These are phyloP conservation scores for Drosophila kanapiae DNA, from an alignment of 1,140 invertebrate species.

Conservation along the genomic window DNA sequence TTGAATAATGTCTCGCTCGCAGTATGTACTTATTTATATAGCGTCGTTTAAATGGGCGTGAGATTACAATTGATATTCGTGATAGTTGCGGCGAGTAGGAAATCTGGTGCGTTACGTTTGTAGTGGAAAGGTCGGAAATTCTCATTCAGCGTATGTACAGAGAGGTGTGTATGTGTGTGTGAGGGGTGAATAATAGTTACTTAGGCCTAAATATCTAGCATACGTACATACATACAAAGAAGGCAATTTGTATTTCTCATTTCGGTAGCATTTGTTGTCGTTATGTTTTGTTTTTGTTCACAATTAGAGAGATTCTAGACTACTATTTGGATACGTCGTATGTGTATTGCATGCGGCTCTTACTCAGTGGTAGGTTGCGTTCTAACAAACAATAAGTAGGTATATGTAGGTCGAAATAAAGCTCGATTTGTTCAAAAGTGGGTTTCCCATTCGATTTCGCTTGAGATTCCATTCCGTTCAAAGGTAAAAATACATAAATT, in stretches of 20 bases:
- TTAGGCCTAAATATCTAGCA: conserved; percentile 42
- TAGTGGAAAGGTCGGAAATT: conserved; percentile 30
- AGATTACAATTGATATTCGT: conserved; percentile 46
- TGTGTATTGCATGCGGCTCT: conserved; percentile 57
- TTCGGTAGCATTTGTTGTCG: conserved; percentile 28
- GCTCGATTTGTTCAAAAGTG: conserved; percentile 68
- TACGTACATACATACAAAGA: conserved; percentile 66
- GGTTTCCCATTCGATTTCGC: conserved; percentile 23
- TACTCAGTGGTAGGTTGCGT: conserved; percentile 18
- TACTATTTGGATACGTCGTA: conserved; percentile 80
- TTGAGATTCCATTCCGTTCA: conserved; percentile 52
- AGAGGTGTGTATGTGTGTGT: conserved; percentile 7
- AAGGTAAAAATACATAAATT: conserved; percentile 29
- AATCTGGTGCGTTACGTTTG: conserved; percentile 40
- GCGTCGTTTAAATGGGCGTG: conserved; percentile 51
- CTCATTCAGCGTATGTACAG: conserved; percentile 49
- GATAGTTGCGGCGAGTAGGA: conserved; percentile 20
- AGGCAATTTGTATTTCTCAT: conserved; percentile 28
- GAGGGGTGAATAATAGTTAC: conserved; percentile 33
- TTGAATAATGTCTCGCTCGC: background rate
- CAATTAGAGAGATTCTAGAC: conserved; percentile 54
- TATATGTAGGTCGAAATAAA: conserved; percentile 63
- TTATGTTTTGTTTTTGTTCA: conserved; percentile 46
- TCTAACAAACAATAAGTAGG: conserved; percentile 45
- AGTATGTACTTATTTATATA: conserved; percentile 51